These are phyloP conservation scores for Tachina fera DNA, from an alignment of 2,888 invertebrate genomes.

Conservation along the genomic window DNA sequence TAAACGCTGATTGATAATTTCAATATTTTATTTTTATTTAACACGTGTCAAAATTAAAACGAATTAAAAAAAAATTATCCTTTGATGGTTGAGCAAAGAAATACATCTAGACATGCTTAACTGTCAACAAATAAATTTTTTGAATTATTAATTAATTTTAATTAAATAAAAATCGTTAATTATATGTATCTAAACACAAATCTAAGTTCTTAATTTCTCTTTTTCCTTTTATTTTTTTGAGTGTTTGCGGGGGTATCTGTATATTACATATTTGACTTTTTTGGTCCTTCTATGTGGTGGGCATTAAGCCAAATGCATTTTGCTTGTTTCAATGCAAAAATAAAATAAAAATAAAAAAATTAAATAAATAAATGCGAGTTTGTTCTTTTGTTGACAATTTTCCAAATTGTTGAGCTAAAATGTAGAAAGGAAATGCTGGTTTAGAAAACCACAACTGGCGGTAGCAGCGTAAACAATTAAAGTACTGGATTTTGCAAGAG, in stretches of 20 bases:
- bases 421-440: slow-evolving; percentile 3
- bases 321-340: slow-evolving; percentile 37
- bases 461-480: slow-evolving; percentile 12
- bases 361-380: slow-evolving; percentile 25
- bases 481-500: not conserved
- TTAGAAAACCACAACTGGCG: slow-evolving; percentile 16
- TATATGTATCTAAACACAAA: not conserved
- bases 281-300: slow-evolving; percentile 43
- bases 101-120: too few relatives aligned
- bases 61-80: too few relatives aligned
- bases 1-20: too few relatives aligned
- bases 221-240: not conserved
- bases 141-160: too few relatives aligned
- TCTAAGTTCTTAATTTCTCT: slow-evolving; percentile 21
- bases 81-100: too few relatives aligned
- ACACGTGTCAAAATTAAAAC: too few relatives aligned
- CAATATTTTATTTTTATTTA: too few relatives aligned
- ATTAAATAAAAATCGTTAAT: not conserved
- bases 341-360: not conserved
- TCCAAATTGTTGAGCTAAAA: slow-evolving; percentile 21
- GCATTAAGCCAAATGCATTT: slow-evolving; percentile 69
- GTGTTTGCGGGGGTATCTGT: not conserved
- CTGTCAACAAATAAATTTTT: too few relatives aligned
- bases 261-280: not conserved
- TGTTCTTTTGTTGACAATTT: slow-evolving; percentile 53